A percentile compares a stretch with the other conserved stretches of the same genome.
Evolutionary conservation across 2,113 vertebrate genomes (phyloP).

Genomic region (Dinomys branickii): DNA sequence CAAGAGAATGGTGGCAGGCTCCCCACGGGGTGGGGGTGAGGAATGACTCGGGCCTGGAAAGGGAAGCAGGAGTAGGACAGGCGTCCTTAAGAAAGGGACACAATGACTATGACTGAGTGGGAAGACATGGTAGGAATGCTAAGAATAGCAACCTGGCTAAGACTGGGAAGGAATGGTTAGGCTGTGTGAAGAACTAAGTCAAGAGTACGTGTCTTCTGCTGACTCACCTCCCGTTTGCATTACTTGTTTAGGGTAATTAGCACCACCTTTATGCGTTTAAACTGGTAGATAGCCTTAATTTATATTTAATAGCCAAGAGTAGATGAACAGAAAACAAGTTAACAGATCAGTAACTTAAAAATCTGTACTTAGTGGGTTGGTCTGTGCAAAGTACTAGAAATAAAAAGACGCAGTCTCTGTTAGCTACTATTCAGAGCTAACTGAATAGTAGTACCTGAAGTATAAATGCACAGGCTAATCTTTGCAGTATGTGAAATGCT

Average conservation of each 20-base stretch:
- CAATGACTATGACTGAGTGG: background rate
- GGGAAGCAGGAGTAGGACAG: background rate
- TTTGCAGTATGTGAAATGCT: constrained; percentile 31
- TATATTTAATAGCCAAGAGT: constrained; percentile 33
- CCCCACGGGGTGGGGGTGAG: background rate
- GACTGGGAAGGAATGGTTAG: background rate
- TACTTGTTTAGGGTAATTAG: background rate
- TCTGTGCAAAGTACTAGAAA: constrained; percentile 3
- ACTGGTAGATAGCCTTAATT: constrained; percentile 24
- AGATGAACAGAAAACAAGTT: constrained; percentile 15
- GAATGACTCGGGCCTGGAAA: background rate
- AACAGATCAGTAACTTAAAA: constrained; percentile 31
- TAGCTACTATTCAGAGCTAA: background rate
- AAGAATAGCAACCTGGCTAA: too few species aligned
- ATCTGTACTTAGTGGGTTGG: background rate
- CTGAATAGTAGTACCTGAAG: background rate
- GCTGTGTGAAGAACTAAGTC: background rate
- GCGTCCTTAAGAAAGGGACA: background rate
- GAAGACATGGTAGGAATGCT: background rate
- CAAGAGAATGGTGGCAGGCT: background rate
- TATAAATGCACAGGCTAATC: background rate
- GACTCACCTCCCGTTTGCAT: background rate
- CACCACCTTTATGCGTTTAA: background rate
- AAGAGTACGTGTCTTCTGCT: background rate
- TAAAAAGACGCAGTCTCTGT: background rate